Evolutionary conservation across 2,797 vertebrate genomes (phyloP).

Genomic region (Tolypeutes matacus): DNA sequence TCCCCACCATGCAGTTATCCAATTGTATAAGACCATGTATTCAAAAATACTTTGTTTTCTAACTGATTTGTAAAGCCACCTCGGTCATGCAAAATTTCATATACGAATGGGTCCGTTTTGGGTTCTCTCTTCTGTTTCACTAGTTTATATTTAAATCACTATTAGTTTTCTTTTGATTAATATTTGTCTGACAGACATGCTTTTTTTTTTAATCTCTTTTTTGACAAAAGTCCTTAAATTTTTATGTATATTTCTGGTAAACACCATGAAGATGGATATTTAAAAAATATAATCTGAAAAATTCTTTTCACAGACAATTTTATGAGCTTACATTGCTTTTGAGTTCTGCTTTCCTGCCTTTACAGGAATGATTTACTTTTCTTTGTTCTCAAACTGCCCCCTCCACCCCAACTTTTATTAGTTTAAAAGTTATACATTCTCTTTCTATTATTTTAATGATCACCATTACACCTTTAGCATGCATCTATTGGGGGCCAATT

Average conservation of each 20-base stretch:
- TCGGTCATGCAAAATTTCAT: background rate
- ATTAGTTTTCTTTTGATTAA: conserved; percentile 15
- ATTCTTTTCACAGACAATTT: background rate
- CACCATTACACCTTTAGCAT: conserved; percentile 17
- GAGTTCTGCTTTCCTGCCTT: background rate
- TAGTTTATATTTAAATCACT: background rate
- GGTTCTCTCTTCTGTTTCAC: background rate
- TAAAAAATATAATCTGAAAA: background rate
- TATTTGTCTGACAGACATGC: background rate
- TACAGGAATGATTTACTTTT: background rate
- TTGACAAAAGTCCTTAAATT: background rate
- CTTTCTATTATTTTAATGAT: background rate
- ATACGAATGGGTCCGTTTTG: background rate
- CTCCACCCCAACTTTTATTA: background rate
- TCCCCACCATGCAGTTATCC: background rate
- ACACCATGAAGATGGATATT: background rate
- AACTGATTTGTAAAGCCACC: background rate
- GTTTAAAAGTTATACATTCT: conserved; percentile 26
- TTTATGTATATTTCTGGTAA: background rate
- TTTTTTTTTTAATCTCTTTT: background rate
- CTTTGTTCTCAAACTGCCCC: background rate
- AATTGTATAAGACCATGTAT: background rate
- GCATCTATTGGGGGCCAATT: background rate
- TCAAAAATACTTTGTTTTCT: conserved; percentile 6
- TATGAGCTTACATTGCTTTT: background rate